These are phyloP conservation scores for Malaclemys terrapin DNA, from an alignment of 2,113 vertebrate species.

Conservation along the genomic window DNA sequence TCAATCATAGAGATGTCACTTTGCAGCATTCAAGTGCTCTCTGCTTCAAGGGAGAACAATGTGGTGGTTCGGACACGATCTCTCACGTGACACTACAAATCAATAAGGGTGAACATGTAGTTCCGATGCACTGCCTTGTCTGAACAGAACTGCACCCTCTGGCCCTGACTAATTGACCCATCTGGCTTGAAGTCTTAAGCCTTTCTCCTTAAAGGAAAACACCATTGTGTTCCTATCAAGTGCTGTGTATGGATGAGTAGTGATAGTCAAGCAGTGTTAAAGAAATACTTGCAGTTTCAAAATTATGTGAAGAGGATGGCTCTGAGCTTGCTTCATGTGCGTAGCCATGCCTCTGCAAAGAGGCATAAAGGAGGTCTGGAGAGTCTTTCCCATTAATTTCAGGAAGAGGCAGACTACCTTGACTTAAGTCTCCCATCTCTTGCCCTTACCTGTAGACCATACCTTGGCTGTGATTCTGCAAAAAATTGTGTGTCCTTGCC, in stretches of 20 bases:
- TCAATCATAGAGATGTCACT: background rate
- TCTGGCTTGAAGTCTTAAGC: background rate
- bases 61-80: background rate
- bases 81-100: background rate
- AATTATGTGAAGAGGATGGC: background rate
- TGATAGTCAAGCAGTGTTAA: background rate
- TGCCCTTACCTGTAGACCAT: background rate
- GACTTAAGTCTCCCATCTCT: slow-evolving; percentile 44
- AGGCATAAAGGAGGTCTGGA: background rate
- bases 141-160: background rate
- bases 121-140: background rate
- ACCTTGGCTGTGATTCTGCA: slow-evolving; percentile 4
- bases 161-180: background rate
- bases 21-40: fast-evolving
- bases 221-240: background rate
- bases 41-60: background rate
- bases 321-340: background rate
- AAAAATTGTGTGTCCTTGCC: background rate
- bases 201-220: background rate
- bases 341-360: background rate
- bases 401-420: slow-evolving; percentile 23
- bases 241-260: background rate
- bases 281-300: background rate
- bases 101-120: background rate
- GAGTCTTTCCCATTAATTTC: slow-evolving; percentile 14